Evolutionary conservation across 2,888 invertebrate genomes (phyloP).

Genomic region (Meganola albula): DNA sequence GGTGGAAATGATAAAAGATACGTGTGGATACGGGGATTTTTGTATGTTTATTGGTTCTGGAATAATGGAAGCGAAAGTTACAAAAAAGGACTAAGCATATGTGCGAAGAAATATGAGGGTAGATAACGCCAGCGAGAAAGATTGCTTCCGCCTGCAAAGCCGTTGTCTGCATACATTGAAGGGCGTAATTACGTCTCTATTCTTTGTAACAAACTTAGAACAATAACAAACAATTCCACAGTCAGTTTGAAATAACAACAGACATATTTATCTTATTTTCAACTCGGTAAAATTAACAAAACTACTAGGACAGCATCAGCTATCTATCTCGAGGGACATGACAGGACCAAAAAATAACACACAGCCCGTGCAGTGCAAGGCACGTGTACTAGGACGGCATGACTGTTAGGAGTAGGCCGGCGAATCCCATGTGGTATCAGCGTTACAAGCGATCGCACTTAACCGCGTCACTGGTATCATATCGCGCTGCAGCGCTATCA

Average conservation of each 20-base stretch:
- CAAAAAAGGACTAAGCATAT: slow-evolving; percentile 19
- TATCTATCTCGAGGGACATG: slow-evolving; percentile 25
- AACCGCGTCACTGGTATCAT: slow-evolving; percentile 66
- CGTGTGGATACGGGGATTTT: slow-evolving; percentile 34
- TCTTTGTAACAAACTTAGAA: slow-evolving; percentile 16
- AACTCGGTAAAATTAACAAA: slow-evolving; percentile 18
- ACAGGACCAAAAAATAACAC: slow-evolving; percentile 27
- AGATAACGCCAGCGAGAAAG: slow-evolving; percentile 18
- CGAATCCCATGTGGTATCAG: slow-evolving; percentile 54
- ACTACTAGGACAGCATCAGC: slow-evolving; percentile 10
- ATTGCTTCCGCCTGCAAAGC: slow-evolving; percentile 20
- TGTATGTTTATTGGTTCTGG: slow-evolving; percentile 28
- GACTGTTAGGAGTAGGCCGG: slow-evolving; percentile 49
- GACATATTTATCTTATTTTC: slow-evolving; percentile 12
- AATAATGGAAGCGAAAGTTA: slow-evolving; percentile 22
- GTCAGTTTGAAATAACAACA: slow-evolving; percentile 8
- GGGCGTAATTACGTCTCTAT: slow-evolving; percentile 24
- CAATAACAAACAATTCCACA: background rate
- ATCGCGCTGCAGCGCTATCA: slow-evolving; percentile 69
- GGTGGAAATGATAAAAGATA: slow-evolving; percentile 74
- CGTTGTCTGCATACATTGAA: slow-evolving; percentile 21
- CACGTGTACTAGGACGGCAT: slow-evolving; percentile 43
- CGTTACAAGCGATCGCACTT: slow-evolving; percentile 75
- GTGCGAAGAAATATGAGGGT: slow-evolving; percentile 23
- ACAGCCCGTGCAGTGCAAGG: slow-evolving; percentile 21